phyloP scores from a whole-genome alignment of 2,888 invertebrate species.

The Hoplodrina ambigua region DNA sequence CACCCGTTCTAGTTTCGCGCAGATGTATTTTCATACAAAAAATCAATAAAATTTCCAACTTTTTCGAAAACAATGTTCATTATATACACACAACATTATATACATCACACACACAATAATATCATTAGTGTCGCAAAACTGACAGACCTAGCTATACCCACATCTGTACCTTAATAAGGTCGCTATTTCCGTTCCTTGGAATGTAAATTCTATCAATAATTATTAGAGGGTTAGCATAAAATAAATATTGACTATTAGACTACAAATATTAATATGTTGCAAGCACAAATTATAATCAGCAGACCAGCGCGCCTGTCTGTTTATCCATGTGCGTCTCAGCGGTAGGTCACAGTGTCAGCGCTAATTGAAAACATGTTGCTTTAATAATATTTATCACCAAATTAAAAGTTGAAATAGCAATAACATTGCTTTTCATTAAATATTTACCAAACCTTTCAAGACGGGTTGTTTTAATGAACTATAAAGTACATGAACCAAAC shows the following conservation, averaged over 20 bases:
- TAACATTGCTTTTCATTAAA: slow-evolving; percentile 24
- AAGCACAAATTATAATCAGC: slow-evolving; percentile 36
- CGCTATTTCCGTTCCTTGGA: too few species aligned
- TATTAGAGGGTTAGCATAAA: neutral
- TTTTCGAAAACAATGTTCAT: too few species aligned
- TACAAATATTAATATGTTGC: slow-evolving; percentile 9
- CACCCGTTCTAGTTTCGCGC: too few species aligned
- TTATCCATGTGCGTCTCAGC: neutral
- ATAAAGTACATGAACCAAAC: slow-evolving; percentile 22
- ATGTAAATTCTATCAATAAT: too few species aligned
- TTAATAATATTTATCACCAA: slow-evolving; percentile 43
- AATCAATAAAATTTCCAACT: too few species aligned
- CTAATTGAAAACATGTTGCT: slow-evolving; percentile 39
- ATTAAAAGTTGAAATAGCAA: slow-evolving; percentile 36
- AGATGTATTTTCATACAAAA: too few species aligned
- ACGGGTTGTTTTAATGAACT: slow-evolving; percentile 30
- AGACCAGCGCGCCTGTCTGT: slow-evolving; percentile 9
- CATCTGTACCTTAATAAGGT: too few species aligned
- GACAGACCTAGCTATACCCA: too few species aligned
- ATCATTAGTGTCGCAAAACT: too few species aligned
- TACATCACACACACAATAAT: too few species aligned
- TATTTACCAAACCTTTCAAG: slow-evolving; percentile 20
- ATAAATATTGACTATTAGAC: slow-evolving; percentile 3
- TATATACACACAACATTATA: too few species aligned
- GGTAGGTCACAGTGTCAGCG: slow-evolving; percentile 37